Evolutionary conservation across 2,888 invertebrate species (phyloP).

Genomic region (Villa cingulata): DNA sequence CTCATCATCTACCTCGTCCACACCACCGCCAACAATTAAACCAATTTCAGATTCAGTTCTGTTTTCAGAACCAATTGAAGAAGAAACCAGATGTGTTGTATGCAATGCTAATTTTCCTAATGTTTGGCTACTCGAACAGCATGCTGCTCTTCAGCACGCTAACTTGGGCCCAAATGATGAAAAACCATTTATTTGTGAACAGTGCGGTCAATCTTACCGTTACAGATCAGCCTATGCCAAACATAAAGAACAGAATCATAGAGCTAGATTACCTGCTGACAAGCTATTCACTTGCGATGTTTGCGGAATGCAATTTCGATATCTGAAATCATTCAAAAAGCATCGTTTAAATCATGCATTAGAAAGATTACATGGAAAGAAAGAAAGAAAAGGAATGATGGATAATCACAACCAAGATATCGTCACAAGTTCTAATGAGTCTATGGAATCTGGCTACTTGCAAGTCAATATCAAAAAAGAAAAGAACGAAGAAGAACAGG

Average conservation of each 20-base stretch:
- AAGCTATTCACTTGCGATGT: conserved; percentile 84
- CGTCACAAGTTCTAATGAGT: conserved; percentile 60
- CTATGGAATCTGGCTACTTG: conserved; percentile 44
- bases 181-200: conserved; percentile 82
- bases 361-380: conserved; percentile 65
- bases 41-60: conserved; percentile 22
- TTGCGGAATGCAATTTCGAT: conserved; percentile 84
- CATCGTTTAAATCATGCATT: conserved; percentile 76
- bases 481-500: conserved; percentile 46
- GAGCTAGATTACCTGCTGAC: conserved; percentile 74
- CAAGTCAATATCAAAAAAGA: conserved; percentile 42
- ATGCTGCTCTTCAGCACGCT: conserved; percentile 72
- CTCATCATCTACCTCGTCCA: conserved; percentile 36
- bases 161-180: conserved; percentile 51
- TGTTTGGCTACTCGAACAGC: conserved; percentile 74
- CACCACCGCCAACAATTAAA: conserved; percentile 29
- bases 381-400: conserved; percentile 30
- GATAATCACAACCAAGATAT: conserved; percentile 43
- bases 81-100: conserved; percentile 56
- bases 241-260: conserved; percentile 79
- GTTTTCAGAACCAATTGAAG: conserved; percentile 34
- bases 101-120: conserved; percentile 80
- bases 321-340: conserved; percentile 80
- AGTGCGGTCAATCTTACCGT: conserved; percentile 80
- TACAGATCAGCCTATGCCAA: conserved; percentile 74